Base-by-base conservation (phyloP, 2,888 invertebrate genomes). In the Stratiomys singularior region DNA sequence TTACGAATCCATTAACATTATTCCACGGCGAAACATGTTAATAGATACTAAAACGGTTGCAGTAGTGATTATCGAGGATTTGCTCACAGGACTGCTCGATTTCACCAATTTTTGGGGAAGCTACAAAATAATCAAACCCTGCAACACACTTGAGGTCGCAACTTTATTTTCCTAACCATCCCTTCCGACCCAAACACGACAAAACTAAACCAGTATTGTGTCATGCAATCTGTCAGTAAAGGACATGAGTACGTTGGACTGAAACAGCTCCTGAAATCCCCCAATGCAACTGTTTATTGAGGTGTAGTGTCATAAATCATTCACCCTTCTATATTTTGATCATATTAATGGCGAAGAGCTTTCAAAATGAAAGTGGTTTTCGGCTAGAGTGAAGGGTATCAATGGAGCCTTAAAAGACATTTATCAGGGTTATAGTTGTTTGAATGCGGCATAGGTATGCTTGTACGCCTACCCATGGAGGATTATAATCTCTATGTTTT, bases 261-360 rank as follows among this genome's bases (percentile, higher is more conserved):
- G 5, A 37, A 37, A 9, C 37, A 37, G 37, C 37, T 37, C 37
- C 37, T 37, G 3, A 9, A 4, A 52, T 18, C 52, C 52, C 15
- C 52, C 18, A 13, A 13, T 52, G 52, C 52, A 52, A 52, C 2
- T 60, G 60, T 78, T 78, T 78, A 79, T 77, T 56, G 30, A 76
- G 71, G 76, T 79, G 72, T 79, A 79, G 77, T 77, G 71, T 44
- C 77, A 74, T 79, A 79, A 79, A 79, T 79, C 79, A 77, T 79
- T 30, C 56, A 47, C 47, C 76, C 77, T 66, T 77, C 76, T n/a
- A n/a, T 52, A 13, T n/a, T 5, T 52, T 52, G 52, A 52, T 37
- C 37, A 18, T 13, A 52, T 52, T 52, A 52, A 52, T 52, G 52
- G 52, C 52, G 4, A 52, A 52, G 52, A 52, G 52, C 52, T 52